These are phyloP conservation scores for Pitangus sulphuratus DNA, from an alignment of 2,797 vertebrate genomes.

Conservation along the genomic window DNA sequence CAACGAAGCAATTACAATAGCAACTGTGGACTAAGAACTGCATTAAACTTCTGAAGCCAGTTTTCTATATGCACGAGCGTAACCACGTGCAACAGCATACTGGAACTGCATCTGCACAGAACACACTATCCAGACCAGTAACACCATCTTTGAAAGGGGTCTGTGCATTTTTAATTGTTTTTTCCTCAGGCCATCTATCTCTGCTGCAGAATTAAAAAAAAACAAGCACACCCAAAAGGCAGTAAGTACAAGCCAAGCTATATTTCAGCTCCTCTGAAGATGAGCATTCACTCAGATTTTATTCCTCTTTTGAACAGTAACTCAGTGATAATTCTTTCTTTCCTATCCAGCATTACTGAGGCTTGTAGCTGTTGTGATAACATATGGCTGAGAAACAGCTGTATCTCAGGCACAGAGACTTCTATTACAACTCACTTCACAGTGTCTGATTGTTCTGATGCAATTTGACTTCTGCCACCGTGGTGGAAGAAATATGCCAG, in stretches of 20 bases:
- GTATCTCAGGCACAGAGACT: conserved; percentile 1
- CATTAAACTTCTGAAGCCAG: neutral
- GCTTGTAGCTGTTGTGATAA: neutral
- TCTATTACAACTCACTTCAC: neutral
- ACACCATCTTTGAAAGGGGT: neutral
- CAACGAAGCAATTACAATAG: neutral
- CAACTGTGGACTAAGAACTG: neutral
- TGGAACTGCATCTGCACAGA: neutral
- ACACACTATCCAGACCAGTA: neutral
- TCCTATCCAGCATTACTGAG: neutral
- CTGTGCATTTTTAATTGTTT: neutral
- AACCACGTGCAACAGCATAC: neutral
- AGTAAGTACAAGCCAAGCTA: neutral
- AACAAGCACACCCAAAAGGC: neutral
- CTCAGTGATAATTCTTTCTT: neutral
- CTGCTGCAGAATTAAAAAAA: neutral
- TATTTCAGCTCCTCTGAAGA: neutral
- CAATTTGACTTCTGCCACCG: neutral
- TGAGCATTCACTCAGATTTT: neutral
- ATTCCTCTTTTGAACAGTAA: neutral
- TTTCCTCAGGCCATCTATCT: neutral
- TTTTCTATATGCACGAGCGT: neutral
- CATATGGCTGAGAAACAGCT: conserved; percentile 26
- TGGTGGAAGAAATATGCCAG: neutral
- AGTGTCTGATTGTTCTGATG: conserved; percentile 18